Evolutionary conservation across 2,113 vertebrate species (phyloP), one percentile per base, ranked within the genome.

Genomic region (Odontophorus gujanensis): DNA sequence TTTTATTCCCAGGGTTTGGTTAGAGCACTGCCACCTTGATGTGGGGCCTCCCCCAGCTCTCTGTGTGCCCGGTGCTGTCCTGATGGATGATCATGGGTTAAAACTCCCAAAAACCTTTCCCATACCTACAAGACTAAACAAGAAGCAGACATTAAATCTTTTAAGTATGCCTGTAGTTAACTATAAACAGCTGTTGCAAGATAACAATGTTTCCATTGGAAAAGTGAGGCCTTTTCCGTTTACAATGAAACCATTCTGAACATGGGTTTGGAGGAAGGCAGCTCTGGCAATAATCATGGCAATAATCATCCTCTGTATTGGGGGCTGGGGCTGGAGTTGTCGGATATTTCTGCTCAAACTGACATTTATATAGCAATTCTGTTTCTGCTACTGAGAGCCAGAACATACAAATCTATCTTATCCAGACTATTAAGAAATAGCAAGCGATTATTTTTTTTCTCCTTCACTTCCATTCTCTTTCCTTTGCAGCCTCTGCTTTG

Each of bases 121-220:
- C 90, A 85, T 89, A 71, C 59, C 40, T 75, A 91, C 85, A 92
- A 97, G 97, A 96, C 97, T 97, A 97, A 98, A 96, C 93, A 96
- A 91, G 81, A 94, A 97, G 91, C 96, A 87, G 92, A 92, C 69
- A 22, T 96, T 89, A 88, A 95, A 97, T 95, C 91, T 92, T 97
- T 92, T 96, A 92, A 97, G 95, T 95, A 95, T 92, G 97, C 91
- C 97, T 97, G 95, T 75, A 97, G 96, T 97, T 98, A 98, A 98
- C 97, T 95, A 96, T 93, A 96, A 98, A 96, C 98, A 98, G 98
- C 98, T 98, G 98, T 89, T 97, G 96, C 81, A 95, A 97, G 97
- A 98, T 98, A 98, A 98, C 92, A 94, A 95, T 90, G 51, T 96
- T 96, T 96, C 94, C 90, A 87, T 83, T 96, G 97, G 94, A 94